These are phyloP conservation scores for Oophaga pumilio DNA, from an alignment of 2,113 vertebrate species.

Conservation along the genomic window DNA sequence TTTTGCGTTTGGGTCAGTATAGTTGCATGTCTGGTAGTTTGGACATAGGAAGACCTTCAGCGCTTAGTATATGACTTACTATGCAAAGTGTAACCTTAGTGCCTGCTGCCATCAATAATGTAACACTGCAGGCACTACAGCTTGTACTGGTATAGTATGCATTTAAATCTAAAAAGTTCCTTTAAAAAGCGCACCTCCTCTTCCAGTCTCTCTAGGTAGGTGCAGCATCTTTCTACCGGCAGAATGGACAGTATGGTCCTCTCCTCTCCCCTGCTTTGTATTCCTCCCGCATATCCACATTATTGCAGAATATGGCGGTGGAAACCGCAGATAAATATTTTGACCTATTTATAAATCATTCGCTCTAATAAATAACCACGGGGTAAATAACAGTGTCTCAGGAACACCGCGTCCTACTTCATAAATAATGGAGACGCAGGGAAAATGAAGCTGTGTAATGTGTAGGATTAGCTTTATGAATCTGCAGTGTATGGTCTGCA, in stretches of 20 bases:
- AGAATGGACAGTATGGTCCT: background rate
- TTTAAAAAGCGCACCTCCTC: no score
- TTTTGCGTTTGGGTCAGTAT: no score
- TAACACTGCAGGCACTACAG: no score
- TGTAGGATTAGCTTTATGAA: background rate
- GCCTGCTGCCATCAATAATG: no score
- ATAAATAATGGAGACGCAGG: background rate
- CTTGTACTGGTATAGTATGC: no score
- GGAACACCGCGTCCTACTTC: background rate
- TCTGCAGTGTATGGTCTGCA: background rate
- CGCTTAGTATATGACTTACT: no score
- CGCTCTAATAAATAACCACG: background rate
- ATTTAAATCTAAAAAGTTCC: no score
- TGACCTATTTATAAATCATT: background rate
- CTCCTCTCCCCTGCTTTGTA: background rate
- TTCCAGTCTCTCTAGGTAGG: no score
- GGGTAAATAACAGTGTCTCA: background rate
- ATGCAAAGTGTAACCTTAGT: no score
- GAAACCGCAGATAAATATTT: background rate
- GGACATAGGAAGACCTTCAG: no score
- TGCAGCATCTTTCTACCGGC: no score
- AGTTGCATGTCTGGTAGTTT: no score
- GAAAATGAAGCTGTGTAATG: slow-evolving; percentile 7
- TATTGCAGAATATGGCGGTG: background rate
- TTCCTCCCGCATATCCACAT: background rate